Conservation (phyloP, 2,113 vertebrate genomes). For the Bos taurus region DNA sequence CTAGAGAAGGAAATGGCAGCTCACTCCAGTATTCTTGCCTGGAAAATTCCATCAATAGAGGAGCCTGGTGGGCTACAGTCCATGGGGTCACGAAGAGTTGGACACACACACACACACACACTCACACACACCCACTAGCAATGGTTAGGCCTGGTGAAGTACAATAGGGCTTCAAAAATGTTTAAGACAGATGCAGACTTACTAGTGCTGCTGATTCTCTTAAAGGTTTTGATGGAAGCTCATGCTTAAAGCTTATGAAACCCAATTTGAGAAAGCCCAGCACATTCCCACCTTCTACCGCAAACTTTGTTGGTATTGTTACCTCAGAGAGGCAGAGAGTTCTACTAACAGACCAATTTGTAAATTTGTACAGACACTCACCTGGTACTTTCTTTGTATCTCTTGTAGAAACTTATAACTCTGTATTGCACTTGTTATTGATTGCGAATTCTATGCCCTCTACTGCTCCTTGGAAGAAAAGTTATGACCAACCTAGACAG, state of each 20-base stretch:
- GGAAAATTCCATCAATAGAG: neutral
- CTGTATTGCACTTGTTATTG: neutral
- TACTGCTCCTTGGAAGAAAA: neutral
- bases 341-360: neutral
- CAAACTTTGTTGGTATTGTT: neutral
- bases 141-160: neutral
- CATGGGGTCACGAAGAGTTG: neutral
- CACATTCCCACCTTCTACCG: neutral
- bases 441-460: neutral
- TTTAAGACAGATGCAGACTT: neutral
- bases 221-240: neutral
- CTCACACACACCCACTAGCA: neutral
- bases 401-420: neutral
- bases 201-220: neutral
- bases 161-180: neutral
- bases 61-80: neutral
- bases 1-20: neutral
- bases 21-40: neutral
- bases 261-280: neutral
- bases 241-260: neutral
- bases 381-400: neutral
- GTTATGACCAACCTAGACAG: neutral
- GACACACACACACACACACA: neutral
- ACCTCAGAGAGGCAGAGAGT: neutral
- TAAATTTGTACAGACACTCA: neutral